Base-by-base conservation (phyloP, 1,140 invertebrate species). In the Eupeodes corollae region DNA sequence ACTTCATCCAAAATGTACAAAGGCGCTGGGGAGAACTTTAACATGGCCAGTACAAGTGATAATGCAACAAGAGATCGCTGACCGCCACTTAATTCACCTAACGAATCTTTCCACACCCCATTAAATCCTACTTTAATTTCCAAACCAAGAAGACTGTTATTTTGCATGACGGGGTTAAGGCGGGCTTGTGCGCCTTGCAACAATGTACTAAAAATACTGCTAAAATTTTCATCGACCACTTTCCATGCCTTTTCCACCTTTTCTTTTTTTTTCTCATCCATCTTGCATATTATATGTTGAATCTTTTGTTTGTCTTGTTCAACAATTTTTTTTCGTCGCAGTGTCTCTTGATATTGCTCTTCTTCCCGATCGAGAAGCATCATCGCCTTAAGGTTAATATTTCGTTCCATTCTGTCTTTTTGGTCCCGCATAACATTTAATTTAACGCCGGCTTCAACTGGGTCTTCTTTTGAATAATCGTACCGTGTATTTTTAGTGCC, bases 1-100 rank as follows among this genome's bases (percentile, higher is more conserved):
- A 99, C 91, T 75, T 99, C 96, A 68, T 99, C 97, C 56, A 99
- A 75, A 70, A 99, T 98, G 64, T 99, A 99, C 11, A 99, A 75
- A 1, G 96, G 97, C 12, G 97, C 97, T 6, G 97, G 96, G 61
- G 96, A 96, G 70, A 96, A 99, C 47, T 93, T 76, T 49, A 99
- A 71, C 84, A 99, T 89, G 19, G 96, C 88, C 50, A 99, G 75
- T 54, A 99, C 94, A 8, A 99, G 76, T 3, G 96, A 98, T 18
- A 99, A 73, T 1, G 96, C 96, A 19, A 98, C 93, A 15, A 99
- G 75, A 3, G 95, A 99, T 54, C 91, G 79, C 72, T 98, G 93
- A 1, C 95, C 96, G 46, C 96, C 96, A 48, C 91, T 97, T 41
- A 99, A 73, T 75, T 99, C 96, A 46, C 82, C 83, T 21, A 99